A percentile compares a stretch with the other conserved stretches of the same genome.
Conservation (phyloP, 2,888 invertebrate genomes). For the Rapana venosa region DNA sequence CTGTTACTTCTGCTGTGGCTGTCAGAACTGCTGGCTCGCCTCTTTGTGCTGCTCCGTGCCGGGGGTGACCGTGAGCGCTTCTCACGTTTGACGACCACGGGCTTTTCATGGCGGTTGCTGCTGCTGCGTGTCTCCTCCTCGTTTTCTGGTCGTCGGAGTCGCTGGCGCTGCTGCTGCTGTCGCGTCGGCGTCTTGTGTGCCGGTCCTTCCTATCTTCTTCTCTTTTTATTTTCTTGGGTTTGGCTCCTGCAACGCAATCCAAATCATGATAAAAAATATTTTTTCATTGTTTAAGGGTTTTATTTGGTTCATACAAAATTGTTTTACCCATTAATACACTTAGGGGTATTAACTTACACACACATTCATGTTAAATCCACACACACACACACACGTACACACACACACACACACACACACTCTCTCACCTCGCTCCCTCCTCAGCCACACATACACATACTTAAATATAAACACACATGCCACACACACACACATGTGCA, state of each 20-base stretch:
- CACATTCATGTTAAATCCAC: no score
- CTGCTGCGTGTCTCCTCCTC: background rate
- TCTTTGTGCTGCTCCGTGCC: background rate
- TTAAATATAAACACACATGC: no score
- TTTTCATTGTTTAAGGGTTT: no score
- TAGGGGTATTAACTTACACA: no score
- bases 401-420: no score
- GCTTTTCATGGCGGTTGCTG: no score
- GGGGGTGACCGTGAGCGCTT: background rate
- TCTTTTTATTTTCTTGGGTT: constrained; percentile 22
- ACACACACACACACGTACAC: no score
- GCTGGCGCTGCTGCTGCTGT: background rate
- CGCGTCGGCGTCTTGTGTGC: background rate
- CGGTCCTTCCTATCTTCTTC: background rate
- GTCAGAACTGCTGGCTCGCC: background rate
- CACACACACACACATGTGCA: no score
- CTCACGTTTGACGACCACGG: constrained; percentile 4
- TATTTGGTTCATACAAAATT: no score
- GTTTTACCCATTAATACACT: no score
- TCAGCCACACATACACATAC: no score
- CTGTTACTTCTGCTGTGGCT: background rate
- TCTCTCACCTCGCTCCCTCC: no score
- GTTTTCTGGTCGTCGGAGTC: background rate
- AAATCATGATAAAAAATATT: background rate
- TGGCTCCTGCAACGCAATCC: constrained; percentile 7